A percentile compares a stretch with the other conserved stretches of the same genome.
Evolutionary conservation across 1,140 invertebrate species (phyloP).

Genomic region (Leptinotarsa undecemlineata): DNA sequence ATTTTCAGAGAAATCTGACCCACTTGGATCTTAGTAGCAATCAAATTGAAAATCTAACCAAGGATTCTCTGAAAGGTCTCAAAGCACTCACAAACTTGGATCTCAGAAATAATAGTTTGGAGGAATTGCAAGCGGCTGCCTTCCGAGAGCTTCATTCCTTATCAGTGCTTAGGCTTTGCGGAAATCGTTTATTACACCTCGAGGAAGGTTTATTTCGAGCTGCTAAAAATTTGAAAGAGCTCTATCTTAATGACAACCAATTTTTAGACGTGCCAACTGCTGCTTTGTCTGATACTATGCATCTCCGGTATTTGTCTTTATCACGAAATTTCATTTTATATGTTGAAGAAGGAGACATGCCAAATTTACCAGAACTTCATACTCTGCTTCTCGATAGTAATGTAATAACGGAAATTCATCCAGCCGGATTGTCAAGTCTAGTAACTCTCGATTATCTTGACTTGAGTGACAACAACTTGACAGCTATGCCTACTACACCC

Average conservation of each 20-base stretch:
- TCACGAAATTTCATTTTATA: slow-evolving; percentile 74
- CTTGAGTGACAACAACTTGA: slow-evolving; percentile 81
- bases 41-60: slow-evolving; percentile 68
- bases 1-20: slow-evolving; percentile 70
- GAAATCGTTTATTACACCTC: slow-evolving; percentile 74
- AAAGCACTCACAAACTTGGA: slow-evolving; percentile 69
- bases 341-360: slow-evolving; percentile 68
- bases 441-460: slow-evolving; percentile 72
- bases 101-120: slow-evolving; percentile 77
- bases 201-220: slow-evolving; percentile 72
- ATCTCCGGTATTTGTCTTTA: slow-evolving; percentile 70
- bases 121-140: slow-evolving; percentile 68
- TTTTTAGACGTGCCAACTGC: slow-evolving; percentile 72
- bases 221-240: slow-evolving; percentile 67
- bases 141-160: slow-evolving; percentile 74
- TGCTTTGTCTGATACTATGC: slow-evolving; percentile 67
- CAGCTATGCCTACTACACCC: slow-evolving; percentile 72
- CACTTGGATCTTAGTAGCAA: slow-evolving; percentile 79
- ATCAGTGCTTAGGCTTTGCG: slow-evolving; percentile 73
- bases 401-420: slow-evolving; percentile 70
- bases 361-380: slow-evolving; percentile 67
- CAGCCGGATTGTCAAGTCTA: slow-evolving; percentile 70
- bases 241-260: slow-evolving; percentile 76
- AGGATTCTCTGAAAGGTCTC: slow-evolving; percentile 77
- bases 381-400: slow-evolving; percentile 71